Evolutionary conservation across 2,797 vertebrate genomes (phyloP), one percentile per base, ranked within the genome.

Genomic region (Gallirallus australis): DNA sequence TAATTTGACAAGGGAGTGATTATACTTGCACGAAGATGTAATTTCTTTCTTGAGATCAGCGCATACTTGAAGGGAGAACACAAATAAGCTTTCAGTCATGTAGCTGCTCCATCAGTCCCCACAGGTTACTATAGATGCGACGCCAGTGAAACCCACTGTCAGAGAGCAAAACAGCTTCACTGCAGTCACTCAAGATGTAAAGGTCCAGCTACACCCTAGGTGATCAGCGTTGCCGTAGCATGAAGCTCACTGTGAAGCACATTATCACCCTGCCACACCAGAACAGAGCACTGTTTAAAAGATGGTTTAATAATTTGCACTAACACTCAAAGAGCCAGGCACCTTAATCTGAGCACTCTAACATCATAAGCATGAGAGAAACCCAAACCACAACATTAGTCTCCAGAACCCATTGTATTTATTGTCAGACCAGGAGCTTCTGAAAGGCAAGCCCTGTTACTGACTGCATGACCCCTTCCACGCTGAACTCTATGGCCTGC

Each of bases 1-100:
- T 93, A 90, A 84, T 91, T 86, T 76, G 77, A 66, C 73, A 89
- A 92, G 48, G 63, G 88, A 93, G 82, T 66, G 48, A 96, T 97
- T 90, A 89, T 66, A 89, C 63, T 82, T 73, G 76, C 84, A 72
- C 2, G 2, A 93, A 90, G 59, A 86, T 12, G 25, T 52, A 73
- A 84, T 94, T 90, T 75, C 33, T 61, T 86, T 78, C 72, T 65
- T 47, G 48, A 94, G 33, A 93, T 86, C 57, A 48, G 54, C 2
- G 1, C 35, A 30, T 19, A 17, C 42, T 56, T 31, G 8, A 47
- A 90, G 59, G 8, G 50, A 90, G 59, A 86, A 79, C 47, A 75
- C 10, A 79, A 60, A 16, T 57, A 88, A 83, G 54, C 19, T 87
- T 87, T 77, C 37, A 35, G 42, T 37, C 23, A 15, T 64, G 31